Conservation (phyloP, 1,140 invertebrate genomes). For the Drosophila dunni region DNA sequence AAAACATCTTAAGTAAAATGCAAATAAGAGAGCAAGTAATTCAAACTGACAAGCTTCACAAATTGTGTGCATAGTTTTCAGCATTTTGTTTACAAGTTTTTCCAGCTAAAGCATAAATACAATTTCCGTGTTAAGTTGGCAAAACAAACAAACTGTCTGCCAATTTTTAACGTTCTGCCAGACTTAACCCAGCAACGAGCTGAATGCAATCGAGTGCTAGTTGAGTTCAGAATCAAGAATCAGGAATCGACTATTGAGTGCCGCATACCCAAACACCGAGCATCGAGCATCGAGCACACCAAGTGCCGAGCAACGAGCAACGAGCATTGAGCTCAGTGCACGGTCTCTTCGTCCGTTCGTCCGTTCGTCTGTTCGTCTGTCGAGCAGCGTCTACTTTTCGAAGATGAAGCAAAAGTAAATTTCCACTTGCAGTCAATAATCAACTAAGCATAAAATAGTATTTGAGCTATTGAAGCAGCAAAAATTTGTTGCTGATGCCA, state of each 20-base stretch:
- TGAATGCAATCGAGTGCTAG: constrained; percentile 46
- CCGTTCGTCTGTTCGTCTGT: background rate
- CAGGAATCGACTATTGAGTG: constrained; percentile 9
- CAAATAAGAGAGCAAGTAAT: constrained; percentile 11
- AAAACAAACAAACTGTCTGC: constrained; percentile 79
- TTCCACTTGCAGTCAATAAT: constrained; percentile 77
- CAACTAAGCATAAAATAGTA: constrained; percentile 84
- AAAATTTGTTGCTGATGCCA: constrained; percentile 66
- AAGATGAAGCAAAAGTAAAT: constrained; percentile 62
- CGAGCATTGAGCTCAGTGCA: background rate
- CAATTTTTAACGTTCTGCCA: constrained; percentile 79
- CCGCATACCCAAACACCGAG: constrained; percentile 3
- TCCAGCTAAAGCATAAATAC: constrained; percentile 58
- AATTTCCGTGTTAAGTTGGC: constrained; percentile 80
- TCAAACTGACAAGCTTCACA: constrained; percentile 22
- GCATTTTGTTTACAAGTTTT: constrained; percentile 66
- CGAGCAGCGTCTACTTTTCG: background rate
- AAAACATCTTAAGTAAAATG: constrained; percentile 3
- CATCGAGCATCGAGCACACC: background rate
- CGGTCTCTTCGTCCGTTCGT: background rate
- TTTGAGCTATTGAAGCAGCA: constrained; percentile 82
- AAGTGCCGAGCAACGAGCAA: background rate
- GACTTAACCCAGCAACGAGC: constrained; percentile 48
- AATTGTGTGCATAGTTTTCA: constrained; percentile 50
- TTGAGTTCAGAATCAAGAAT: constrained; percentile 35